Evolutionary conservation across 2,113 vertebrate species (phyloP).

Genomic region (Eulacestoma nigropectus): DNA sequence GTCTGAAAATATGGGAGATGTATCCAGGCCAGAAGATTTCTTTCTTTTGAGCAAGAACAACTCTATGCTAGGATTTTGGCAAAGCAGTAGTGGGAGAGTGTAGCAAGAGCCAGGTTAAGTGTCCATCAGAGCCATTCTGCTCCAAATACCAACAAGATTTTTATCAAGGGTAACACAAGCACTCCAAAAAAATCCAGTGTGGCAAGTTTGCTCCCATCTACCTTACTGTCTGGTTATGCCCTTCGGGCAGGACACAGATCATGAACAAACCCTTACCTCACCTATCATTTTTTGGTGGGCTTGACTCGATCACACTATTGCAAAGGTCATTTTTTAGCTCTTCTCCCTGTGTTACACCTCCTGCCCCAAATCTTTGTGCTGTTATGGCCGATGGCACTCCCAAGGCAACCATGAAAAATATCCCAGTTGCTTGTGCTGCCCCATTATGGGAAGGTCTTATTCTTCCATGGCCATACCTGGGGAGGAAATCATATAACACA

Average conservation of each 20-base stretch:
- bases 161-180: background rate
- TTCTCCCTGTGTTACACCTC: background rate
- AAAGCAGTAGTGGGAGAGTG: background rate
- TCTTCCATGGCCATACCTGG: background rate
- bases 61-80: background rate
- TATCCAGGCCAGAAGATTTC: background rate
- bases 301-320: background rate
- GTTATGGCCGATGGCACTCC: background rate
- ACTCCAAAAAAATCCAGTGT: slow-evolving; percentile 26
- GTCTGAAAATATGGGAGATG: background rate
- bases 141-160: slow-evolving; percentile 39
- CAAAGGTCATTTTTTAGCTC: background rate
- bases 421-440: background rate
- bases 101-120: background rate
- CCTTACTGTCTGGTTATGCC: background rate
- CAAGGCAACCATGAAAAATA: background rate
- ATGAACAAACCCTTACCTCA: background rate
- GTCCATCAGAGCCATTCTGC: background rate
- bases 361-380: background rate
- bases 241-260: background rate
- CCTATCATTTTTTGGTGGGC: background rate
- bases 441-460: background rate
- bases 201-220: slow-evolving; percentile 34
- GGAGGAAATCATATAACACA: slow-evolving; percentile 13
- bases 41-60: background rate